Evolutionary conservation across 1,140 invertebrate species (phyloP).

Genomic region (Caenorhabditis tropicalis): DNA sequence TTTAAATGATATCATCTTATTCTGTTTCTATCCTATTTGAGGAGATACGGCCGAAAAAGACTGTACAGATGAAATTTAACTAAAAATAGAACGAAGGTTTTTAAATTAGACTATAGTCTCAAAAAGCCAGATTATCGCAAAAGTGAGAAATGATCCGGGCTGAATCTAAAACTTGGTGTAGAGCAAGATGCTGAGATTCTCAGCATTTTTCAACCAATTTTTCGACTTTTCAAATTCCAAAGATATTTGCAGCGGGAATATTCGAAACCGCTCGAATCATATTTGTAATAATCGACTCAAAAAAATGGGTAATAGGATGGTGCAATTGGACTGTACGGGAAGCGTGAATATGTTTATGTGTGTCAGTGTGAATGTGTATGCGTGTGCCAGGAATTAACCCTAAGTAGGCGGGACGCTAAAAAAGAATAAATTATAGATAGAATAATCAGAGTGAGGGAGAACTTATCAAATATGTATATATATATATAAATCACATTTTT

Average conservation of each 20-base stretch:
- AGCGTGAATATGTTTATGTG: not conserved
- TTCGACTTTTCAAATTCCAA: not conserved
- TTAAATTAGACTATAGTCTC: not conserved
- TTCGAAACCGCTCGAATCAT: not conserved
- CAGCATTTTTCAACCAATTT: not conserved
- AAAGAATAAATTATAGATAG: no score
- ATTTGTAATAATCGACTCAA: not conserved
- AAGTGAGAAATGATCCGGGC: no score
- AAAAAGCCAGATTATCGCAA: no score
- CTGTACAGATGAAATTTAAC: not conserved
- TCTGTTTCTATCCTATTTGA: not conserved
- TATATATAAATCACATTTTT: not conserved
- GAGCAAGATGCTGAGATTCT: not conserved
- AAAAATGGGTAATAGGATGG: not conserved
- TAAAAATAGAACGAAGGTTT: not conserved
- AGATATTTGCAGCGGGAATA: constrained; percentile 29
- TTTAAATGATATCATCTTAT: not conserved
- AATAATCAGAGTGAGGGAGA: no score
- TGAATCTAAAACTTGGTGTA: no score
- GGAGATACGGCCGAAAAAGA: not conserved
- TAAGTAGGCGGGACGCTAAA: no score
- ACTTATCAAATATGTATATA: no score
- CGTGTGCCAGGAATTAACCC: not conserved
- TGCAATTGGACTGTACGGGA: not conserved
- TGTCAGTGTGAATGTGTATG: no score